Conservation (phyloP, 2,113 vertebrate genomes). For the Aleadryas rufinucha region DNA sequence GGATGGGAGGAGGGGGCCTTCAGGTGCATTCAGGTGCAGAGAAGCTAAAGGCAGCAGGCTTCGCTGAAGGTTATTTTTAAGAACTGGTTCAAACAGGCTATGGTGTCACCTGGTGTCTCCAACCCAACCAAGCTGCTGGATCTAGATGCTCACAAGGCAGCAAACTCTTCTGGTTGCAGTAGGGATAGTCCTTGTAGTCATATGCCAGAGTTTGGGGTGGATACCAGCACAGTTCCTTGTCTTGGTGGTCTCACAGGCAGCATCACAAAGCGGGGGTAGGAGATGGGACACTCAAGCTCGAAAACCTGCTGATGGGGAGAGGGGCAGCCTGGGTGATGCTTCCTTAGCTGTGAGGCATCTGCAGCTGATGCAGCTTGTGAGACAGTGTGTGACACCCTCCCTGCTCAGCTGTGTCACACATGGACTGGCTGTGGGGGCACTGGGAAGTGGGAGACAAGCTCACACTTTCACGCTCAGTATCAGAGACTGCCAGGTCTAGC, state of each 20-base stretch:
- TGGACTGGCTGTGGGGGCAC: not conserved
- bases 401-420: not conserved
- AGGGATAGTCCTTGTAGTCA: not conserved
- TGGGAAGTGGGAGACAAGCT: not conserved
- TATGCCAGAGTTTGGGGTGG: not conserved
- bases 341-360: not conserved
- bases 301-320: not conserved
- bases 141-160: not conserved
- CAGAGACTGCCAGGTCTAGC: not conserved
- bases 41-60: not conserved
- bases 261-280: rapidly evolving
- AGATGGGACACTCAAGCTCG: not conserved
- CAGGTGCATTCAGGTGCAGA: not conserved
- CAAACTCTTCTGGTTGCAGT: not conserved
- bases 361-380: not conserved
- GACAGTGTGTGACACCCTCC: not conserved
- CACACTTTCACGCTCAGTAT: not conserved
- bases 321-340: not conserved
- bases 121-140: not conserved
- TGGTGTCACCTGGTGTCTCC: not conserved
- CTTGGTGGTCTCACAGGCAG: not conserved
- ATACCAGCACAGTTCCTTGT: not conserved
- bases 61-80: not conserved
- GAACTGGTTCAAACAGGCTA: not conserved
- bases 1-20: not conserved